Conservation (phyloP, 2,797 vertebrate species). For the Catostomus latipinnis region DNA sequence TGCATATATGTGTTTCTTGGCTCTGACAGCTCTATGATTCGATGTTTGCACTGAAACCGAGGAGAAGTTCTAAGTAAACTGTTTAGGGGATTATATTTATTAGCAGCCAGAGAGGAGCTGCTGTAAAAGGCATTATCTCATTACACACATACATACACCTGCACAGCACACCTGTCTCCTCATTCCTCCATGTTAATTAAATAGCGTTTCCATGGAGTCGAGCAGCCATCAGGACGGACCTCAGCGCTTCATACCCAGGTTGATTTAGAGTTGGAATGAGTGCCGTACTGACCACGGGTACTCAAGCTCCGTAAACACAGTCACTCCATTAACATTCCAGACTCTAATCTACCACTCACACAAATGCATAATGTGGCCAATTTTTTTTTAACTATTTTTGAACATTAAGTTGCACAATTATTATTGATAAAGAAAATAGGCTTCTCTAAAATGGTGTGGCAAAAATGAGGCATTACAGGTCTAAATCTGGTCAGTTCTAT, state of each 20-base stretch:
- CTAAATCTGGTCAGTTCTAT: too few species aligned
- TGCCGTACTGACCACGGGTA: background rate
- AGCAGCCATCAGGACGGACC: background rate
- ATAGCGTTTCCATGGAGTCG: slow-evolving; percentile 56
- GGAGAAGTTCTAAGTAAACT: slow-evolving; percentile 67
- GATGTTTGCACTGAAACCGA: slow-evolving; percentile 37
- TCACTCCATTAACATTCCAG: slow-evolving; percentile 43
- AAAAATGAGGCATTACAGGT: too few species aligned
- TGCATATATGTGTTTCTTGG: background rate
- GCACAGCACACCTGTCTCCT: slow-evolving; percentile 50
- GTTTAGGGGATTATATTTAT: slow-evolving; percentile 62
- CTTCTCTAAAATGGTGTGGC: too few species aligned
- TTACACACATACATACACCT: slow-evolving; percentile 52
- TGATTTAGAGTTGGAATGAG: slow-evolving; percentile 49
- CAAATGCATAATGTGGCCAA: background rate
- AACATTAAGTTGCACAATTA: too few species aligned
- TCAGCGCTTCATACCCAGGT: slow-evolving; percentile 14
- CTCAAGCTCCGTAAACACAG: slow-evolving; percentile 50
- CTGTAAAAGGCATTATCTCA: slow-evolving; percentile 74
- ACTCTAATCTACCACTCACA: background rate
- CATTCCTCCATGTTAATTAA: slow-evolving; percentile 57
- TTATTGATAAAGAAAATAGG: too few species aligned
- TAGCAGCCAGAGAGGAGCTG: slow-evolving; percentile 51
- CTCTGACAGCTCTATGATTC: slow-evolving; percentile 43
- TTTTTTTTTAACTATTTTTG: background rate